A percentile compares a stretch with the other conserved stretches of the same genome.
Conservation (phyloP, 1,140 invertebrate genomes). For the Drosophila sechellia region DNA sequence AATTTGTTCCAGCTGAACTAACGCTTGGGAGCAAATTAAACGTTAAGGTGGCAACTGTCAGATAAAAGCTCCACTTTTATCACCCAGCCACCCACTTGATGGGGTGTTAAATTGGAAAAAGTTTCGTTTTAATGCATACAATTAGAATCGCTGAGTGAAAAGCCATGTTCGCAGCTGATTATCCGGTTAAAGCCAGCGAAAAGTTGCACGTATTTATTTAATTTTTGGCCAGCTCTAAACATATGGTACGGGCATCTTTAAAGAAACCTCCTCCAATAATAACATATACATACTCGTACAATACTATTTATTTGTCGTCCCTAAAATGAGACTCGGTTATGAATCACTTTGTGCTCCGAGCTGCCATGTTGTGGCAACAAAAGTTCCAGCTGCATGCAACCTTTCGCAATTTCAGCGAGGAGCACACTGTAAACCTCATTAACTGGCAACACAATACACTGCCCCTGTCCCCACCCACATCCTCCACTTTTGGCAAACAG, state of each 20-base stretch:
- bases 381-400: conserved; percentile 13
- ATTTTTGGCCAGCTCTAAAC: conserved; percentile 8
- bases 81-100: neutral
- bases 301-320: conserved; percentile 15
- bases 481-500: conserved; percentile 6
- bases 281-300: neutral
- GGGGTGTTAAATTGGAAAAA: conserved; percentile 25
- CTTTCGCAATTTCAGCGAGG: too few relatives aligned
- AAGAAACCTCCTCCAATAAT: conserved; percentile 12
- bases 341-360: conserved; percentile 27
- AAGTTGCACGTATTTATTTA: conserved; percentile 22
- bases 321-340: conserved; percentile 21
- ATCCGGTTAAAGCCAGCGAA: conserved; percentile 29
- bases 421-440: conserved; percentile 29
- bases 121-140: conserved; percentile 43
- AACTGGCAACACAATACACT: conserved; percentile 42
- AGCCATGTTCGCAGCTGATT: conserved; percentile 50
- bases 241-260: neutral
- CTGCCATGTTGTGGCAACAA: conserved; percentile 38
- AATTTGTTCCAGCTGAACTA: conserved; percentile 35
- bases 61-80: conserved; percentile 4
- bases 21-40: conserved; percentile 27
- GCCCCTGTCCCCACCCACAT: neutral
- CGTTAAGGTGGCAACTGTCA: conserved; percentile 30
- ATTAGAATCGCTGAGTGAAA: conserved; percentile 50